Conservation (phyloP, 1,140 invertebrate genomes). For the Leucophenga varia region DNA sequence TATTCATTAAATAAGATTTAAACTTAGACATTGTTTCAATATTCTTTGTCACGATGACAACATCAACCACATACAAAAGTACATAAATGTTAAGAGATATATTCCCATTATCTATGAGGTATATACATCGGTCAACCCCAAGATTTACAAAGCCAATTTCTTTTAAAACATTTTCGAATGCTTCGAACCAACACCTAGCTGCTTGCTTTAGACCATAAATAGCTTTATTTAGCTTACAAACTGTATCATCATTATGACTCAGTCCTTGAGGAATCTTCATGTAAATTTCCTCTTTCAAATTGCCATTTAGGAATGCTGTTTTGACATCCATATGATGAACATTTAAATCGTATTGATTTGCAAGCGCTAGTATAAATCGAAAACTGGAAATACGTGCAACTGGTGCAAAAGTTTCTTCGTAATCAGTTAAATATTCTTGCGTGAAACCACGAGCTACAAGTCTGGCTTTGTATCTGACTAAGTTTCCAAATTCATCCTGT, state of each 20-base stretch:
- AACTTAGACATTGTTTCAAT: no score
- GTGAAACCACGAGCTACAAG: no score
- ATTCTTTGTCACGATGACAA: slow-evolving; percentile 21
- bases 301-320: slow-evolving; percentile 1
- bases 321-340: no score
- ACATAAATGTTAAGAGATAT: slow-evolving; percentile 18
- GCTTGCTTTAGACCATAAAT: no score
- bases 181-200: no score
- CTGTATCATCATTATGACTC: no score
- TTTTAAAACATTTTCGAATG: slow-evolving; percentile 11
- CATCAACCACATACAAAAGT: slow-evolving; percentile 25
- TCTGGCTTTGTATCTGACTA: no score
- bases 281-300: slow-evolving; percentile 1
- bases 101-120: slow-evolving; percentile 21
- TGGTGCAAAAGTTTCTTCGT: no score
- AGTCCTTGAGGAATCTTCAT: no score
- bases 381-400: no score
- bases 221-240: no score
- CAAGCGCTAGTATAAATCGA: slow-evolving; percentile 51
- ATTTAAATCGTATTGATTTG: slow-evolving; percentile 55
- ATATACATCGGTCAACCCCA: slow-evolving; percentile 26
- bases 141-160: slow-evolving; percentile 4
- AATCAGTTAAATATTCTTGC: slow-evolving; percentile 43
- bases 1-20: slow-evolving; percentile 21
- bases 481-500: no score